Base-by-base conservation (phyloP, 2,113 vertebrate genomes). In the Pongo abelii region DNA sequence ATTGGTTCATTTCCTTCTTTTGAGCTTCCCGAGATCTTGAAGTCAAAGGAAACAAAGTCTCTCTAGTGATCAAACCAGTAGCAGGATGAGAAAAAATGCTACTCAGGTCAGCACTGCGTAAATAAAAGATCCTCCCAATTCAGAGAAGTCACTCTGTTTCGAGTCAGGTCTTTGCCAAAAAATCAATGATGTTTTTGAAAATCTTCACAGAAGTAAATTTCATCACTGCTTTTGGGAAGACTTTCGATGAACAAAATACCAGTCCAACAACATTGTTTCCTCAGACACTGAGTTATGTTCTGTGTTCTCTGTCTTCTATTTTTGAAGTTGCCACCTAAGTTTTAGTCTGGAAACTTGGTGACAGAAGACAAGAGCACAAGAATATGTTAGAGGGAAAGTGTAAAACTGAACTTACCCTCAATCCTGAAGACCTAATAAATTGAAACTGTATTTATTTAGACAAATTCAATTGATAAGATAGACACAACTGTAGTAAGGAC, bases 11-110 rank as follows among this genome's bases (percentile, higher is more conserved):
- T 77, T 43, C 16, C 38, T 79, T 90, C 43, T 74, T 92, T 57
- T 72, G 35, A 74, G 12, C 27, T 67, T 94, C 16, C 14, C 23
- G 69, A 23, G n/a, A 88, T 84, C 92, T 96, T 46, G 6, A 85
- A 80, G n/a, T 92, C 83, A 97, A 78, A 80, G 35, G 22, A 77
- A 61, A 84, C 78, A 46, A 94, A 94, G 84, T 79, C 13, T 43
- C 38, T 94, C 25, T n/a, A 46, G 16, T 67, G n/a, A 72, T 64
- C 46, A 96, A 78, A 91, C 22, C 48, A 87, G 9, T 13, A 83
- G 40, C 48, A 93, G 70, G 6, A 83, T 50, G 30, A 87, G 55
- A 17, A 92, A 93, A 91, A 64, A 30, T 46, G 43, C 17, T 20
- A 84, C 6, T 77, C 7, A 13, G 35, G 38, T 35, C 20, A 55